Base-by-base conservation (phyloP, 2,797 vertebrate genomes). In the Catostomus latipinnis region DNA sequence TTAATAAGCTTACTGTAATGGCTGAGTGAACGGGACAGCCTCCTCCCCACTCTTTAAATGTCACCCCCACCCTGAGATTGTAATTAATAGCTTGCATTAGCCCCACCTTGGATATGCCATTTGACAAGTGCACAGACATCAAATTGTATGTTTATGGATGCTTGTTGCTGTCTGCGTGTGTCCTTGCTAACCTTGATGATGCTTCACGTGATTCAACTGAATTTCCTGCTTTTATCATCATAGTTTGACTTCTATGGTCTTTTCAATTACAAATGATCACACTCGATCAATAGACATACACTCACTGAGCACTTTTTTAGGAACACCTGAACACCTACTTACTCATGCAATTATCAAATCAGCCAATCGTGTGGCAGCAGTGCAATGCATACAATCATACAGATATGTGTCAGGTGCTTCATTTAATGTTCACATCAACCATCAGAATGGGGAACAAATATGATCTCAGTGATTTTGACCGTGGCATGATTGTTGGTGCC, bases 11-110 rank as follows among this genome's bases (percentile, higher is more conserved):
- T 71, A 34, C 52, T 34, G 49, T 56, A 71, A 54, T 18, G 11
- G 48, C 18, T 71, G 68, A 71, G 16, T 71, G 52, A 71, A 52
- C 8, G 52, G 56, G 13, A 10, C 46, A 13, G 54, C 63, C 53
- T 86, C 85, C 85, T 84, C 73, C 56, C 69, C 81, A 82, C 82
- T 88, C 80, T 83, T 78, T 60, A 85, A 89, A 88, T 84, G 78
- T 90, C 87, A 89, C 81, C 86, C 83, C 57, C 78, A 84, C 16
- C 18, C 68, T 86, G 85, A 85, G 83, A 80, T 87, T 75, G 67
- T 86, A 90, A 91, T 89, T 90, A 91, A 89, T 85, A 86, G 82
- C 88, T 87, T 48, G 82, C 86, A 90, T 91, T 90, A 89, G 45
- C 83, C 88, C 74, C 83, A 86, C 87, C 75, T 34, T 58, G 80